These are phyloP conservation scores for Hippocampus comes DNA, from an alignment of 2,113 vertebrate genomes.

Conservation along the genomic window DNA sequence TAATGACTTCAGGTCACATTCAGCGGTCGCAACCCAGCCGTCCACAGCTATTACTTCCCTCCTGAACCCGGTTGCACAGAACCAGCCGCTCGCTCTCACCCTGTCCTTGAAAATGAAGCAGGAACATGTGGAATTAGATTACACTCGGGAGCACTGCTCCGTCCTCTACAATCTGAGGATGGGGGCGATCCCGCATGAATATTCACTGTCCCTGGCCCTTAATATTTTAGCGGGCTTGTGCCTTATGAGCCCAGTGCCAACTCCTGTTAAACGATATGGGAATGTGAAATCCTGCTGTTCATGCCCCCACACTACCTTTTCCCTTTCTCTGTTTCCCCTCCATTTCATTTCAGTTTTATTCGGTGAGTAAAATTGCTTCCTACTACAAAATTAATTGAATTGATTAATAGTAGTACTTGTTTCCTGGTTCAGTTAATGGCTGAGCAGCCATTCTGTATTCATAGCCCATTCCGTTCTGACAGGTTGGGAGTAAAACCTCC, in stretches of 20 bases:
- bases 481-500: slow-evolving; percentile 48
- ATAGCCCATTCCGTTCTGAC: slow-evolving; percentile 50
- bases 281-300: slow-evolving; percentile 43
- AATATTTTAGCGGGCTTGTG: slow-evolving; percentile 65
- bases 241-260: slow-evolving; percentile 24
- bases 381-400: slow-evolving; percentile 44
- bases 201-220: slow-evolving; percentile 55
- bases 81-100: slow-evolving; percentile 19
- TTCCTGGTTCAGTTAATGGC: slow-evolving; percentile 47
- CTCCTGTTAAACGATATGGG: slow-evolving; percentile 32
- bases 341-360: slow-evolving; percentile 51
- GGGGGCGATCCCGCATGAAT: slow-evolving; percentile 59
- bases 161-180: slow-evolving; percentile 56
- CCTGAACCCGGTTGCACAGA: slow-evolving; percentile 40
- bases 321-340: slow-evolving; percentile 18
- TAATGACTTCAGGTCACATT: slow-evolving; percentile 43
- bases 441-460: slow-evolving; percentile 51
- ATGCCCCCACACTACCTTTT: slow-evolving; percentile 33
- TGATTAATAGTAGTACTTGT: slow-evolving; percentile 60
- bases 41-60: slow-evolving; percentile 23
- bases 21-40: slow-evolving; percentile 34
- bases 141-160: slow-evolving; percentile 45
- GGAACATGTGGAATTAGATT: slow-evolving; percentile 61
- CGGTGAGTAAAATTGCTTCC: slow-evolving; percentile 56
- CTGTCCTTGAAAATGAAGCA: slow-evolving; percentile 62